Base-by-base conservation (phyloP, 2,797 vertebrate genomes). In the Calcarius lapponicus region DNA sequence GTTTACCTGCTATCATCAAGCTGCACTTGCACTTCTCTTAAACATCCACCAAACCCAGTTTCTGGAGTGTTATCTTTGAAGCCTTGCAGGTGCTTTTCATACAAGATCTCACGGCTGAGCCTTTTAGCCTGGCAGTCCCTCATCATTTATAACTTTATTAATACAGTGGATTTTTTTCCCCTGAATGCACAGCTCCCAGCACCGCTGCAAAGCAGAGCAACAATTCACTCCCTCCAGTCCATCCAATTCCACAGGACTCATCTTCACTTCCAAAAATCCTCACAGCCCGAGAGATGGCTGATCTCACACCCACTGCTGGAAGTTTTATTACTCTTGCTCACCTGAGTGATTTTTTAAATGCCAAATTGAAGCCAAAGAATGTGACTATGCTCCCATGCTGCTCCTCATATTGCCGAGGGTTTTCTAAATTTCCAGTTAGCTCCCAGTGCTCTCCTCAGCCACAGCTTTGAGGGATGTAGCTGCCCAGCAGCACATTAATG, bases 301-400 rank as follows among this genome's bases (percentile, higher is more conserved):
- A 34, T 72, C 36, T 47, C 40, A 62, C 31, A 80, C 7, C 13
- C 34, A 45, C 29, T 24, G 21, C 24, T 74, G 12, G 15, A 72
- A 65, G n/a, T 36, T 74, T 84, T 67, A 60, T 67, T 56, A 25
- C 65, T 62, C 5, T 36, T 24, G 28, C 56, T 78, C 13, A 83
- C 25, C n/a, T 19, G 21, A 3, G 7, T 40, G 62, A 7, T 11
- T 54, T 50, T 64, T 43, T 15, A 40, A 80, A 83, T 29, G 16
- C 13, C 38, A 75, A 54, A 67, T 6, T 67, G 32, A 71, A 79
- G 18, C 15, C 4, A 56, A 65, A 86, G 36, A 7, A 10, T 6
- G 5, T 38, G 17, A 2, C 0, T 40, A 25, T 5, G 1, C 5
- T 81, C 7, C 28, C 19, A 10, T 45, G 54, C 20, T 73, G 20